These are phyloP conservation scores for Oophaga sylvatica DNA, from an alignment of 2,797 vertebrate genomes.

Conservation along the genomic window DNA sequence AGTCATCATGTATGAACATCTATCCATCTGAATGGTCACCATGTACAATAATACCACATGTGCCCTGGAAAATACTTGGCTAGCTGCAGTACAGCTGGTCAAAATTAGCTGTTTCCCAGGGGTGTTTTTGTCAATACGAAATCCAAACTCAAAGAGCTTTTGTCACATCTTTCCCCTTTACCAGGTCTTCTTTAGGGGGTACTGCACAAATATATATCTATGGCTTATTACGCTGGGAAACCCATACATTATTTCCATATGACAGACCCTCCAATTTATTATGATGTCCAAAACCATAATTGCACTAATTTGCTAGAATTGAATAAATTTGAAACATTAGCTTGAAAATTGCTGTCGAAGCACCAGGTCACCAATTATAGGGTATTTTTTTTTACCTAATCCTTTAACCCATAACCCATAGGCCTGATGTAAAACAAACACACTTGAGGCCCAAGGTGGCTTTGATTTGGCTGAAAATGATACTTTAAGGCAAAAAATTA, in stretches of 20 bases:
- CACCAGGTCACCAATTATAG: background rate
- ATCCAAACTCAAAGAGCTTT: background rate
- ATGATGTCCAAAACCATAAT: background rate
- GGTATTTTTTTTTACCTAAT: background rate
- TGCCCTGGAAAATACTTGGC: background rate
- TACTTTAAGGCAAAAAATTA: background rate
- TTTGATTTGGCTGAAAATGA: conserved; percentile 46
- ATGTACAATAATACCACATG: background rate
- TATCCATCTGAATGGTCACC: background rate
- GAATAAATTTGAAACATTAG: background rate
- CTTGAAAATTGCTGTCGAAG: background rate
- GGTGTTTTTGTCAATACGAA: background rate
- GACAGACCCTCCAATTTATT: background rate
- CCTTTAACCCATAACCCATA: conserved; percentile 10
- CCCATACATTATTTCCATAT: background rate
- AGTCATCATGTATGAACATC: background rate
- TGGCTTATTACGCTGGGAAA: too few species aligned
- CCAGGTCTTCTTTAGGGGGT: background rate
- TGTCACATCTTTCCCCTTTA: background rate
- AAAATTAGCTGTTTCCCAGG: background rate
- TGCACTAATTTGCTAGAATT: background rate
- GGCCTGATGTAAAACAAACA: background rate
- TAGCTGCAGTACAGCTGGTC: too few species aligned
- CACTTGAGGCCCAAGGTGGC: background rate
- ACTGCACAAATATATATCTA: background rate